phyloP scores from a whole-genome alignment of 2,888 invertebrate species.

The Philaethria dido region DNA sequence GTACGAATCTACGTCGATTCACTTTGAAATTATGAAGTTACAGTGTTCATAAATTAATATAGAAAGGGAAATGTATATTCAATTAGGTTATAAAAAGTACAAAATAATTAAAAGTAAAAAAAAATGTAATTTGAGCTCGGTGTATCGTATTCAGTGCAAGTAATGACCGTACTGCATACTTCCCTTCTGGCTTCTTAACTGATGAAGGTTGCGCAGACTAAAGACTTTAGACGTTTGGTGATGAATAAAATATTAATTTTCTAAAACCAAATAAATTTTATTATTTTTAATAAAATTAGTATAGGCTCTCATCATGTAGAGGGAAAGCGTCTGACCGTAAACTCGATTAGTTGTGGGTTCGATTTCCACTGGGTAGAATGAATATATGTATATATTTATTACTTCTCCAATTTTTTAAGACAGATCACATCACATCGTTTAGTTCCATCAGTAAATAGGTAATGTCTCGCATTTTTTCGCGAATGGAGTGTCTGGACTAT shows the following conservation, averaged over 20 bases:
- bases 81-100: not conserved
- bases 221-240: slow-evolving; percentile 14
- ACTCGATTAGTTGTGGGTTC: too few species aligned
- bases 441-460: too few species aligned
- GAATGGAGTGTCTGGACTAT: too few species aligned
- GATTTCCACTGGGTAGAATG: too few species aligned
- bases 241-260: not conserved
- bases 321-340: too few species aligned
- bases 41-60: not conserved
- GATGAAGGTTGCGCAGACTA: slow-evolving; percentile 26
- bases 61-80: not conserved
- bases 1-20: too few species aligned
- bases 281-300: not conserved
- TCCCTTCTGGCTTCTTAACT: slow-evolving; percentile 47
- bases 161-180: slow-evolving; percentile 52
- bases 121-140: slow-evolving; percentile 26
- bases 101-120: not conserved
- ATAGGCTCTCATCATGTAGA: too few species aligned
- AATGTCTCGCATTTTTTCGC: too few species aligned
- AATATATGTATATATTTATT: too few species aligned
- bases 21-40: too few species aligned
- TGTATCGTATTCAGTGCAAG: slow-evolving; percentile 38
- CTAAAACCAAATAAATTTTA: not conserved
- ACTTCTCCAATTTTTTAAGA: too few species aligned
- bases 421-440: too few species aligned